A percentile compares a stretch with the other conserved stretches of the same genome.
Conservation (phyloP, 2,888 invertebrate species). For the Hermaeophaga mercurialis region DNA sequence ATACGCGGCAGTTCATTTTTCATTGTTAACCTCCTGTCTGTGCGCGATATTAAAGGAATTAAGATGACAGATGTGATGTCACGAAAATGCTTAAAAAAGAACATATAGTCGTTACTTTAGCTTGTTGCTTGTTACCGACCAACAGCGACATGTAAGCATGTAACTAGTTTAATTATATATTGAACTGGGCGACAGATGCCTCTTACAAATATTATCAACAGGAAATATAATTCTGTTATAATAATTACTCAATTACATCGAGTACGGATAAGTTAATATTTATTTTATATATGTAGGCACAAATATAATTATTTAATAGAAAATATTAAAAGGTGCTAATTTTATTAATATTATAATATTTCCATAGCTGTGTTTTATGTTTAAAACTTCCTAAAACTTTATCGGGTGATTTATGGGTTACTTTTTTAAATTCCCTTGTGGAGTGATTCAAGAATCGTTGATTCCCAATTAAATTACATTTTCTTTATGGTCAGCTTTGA, state of each 20-base stretch:
- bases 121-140: background rate
- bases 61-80: conserved; percentile 9
- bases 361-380: too few relatives aligned
- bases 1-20: conserved; percentile 2
- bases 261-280: too few relatives aligned
- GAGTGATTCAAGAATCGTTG: too few relatives aligned
- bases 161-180: conserved; percentile 1
- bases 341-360: too few relatives aligned
- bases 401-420: too few relatives aligned
- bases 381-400: too few relatives aligned
- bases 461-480: too few relatives aligned
- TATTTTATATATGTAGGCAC: too few relatives aligned
- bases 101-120: background rate
- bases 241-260: background rate
- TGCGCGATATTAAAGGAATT: conserved; percentile 2
- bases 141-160: conserved; percentile 2
- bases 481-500: too few relatives aligned
- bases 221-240: conserved; percentile 1
- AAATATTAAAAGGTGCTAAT: too few relatives aligned
- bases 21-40: conserved; percentile 2
- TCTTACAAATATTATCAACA: background rate
- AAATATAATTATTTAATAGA: too few relatives aligned
- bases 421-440: too few relatives aligned
- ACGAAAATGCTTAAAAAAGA: background rate
- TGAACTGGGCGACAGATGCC: background rate